phyloP scores from a whole-genome alignment of 2,888 invertebrate genomes.

The Amphimallon solstitiale region DNA sequence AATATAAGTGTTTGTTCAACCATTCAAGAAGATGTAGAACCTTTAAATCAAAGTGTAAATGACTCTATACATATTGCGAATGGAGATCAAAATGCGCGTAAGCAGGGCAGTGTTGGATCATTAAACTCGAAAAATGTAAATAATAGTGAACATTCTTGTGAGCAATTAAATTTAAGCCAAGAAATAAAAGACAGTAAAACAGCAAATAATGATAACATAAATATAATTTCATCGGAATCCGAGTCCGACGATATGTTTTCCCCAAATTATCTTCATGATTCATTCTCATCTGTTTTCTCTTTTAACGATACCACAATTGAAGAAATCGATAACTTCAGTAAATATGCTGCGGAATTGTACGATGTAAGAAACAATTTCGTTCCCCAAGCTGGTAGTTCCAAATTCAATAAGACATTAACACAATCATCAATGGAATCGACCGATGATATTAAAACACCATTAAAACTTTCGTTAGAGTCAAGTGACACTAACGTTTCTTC shows the following conservation, averaged over 20 bases:
- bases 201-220: constrained; percentile 4
- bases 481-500: background rate
- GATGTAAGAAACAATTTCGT: constrained; percentile 51
- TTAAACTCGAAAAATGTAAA: background rate
- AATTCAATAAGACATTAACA: background rate
- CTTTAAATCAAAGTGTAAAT: background rate
- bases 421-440: background rate
- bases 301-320: constrained; percentile 34
- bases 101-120: background rate
- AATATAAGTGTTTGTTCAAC: background rate
- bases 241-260: constrained; percentile 39
- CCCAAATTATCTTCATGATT: constrained; percentile 39
- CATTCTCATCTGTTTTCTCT: constrained; percentile 38
- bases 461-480: background rate
- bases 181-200: background rate
- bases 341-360: constrained; percentile 48
- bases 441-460: background rate
- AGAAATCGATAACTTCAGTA: background rate
- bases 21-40: background rate
- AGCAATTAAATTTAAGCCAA: background rate
- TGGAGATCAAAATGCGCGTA: background rate
- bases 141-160: background rate
- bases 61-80: background rate
- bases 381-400: constrained; percentile 54
- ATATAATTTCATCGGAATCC: background rate